A percentile compares a stretch with the other conserved stretches of the same genome.
phyloP scores from a whole-genome alignment of 2,113 vertebrate species.

The Eonycteris spelaea region DNA sequence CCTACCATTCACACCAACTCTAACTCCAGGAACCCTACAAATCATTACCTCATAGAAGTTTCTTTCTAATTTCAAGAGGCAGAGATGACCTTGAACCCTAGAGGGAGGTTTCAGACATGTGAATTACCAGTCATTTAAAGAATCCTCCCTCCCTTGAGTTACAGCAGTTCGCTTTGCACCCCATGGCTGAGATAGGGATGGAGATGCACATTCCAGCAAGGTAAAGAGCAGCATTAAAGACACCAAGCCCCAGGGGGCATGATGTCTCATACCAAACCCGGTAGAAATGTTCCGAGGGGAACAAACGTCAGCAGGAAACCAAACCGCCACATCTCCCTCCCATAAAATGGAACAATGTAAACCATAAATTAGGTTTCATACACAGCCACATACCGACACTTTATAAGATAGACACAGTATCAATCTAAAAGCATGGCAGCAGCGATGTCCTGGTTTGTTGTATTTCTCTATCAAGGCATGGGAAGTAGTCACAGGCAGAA shows the following conservation, averaged over 20 bases:
- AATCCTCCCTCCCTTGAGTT: not conserved
- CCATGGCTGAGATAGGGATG: not conserved
- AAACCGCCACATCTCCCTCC: not conserved
- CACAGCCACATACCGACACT: not conserved
- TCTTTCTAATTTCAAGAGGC: not conserved
- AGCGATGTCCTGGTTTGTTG: not conserved
- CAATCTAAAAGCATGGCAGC: not conserved
- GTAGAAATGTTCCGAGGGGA: not conserved
- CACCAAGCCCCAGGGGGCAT: not conserved
- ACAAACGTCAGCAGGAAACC: not conserved
- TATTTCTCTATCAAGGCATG: not conserved
- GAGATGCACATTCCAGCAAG: not conserved
- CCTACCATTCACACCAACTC: not conserved
- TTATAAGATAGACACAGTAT: not conserved
- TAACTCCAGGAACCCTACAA: not conserved
- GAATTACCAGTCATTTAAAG: not conserved
- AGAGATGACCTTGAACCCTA: not conserved
- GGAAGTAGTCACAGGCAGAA: not conserved
- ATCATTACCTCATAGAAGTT: not conserved
- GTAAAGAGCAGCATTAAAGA: slow-evolving; percentile 30
- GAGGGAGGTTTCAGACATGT: not conserved
- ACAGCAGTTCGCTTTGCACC: not conserved
- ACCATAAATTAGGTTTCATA: not conserved
- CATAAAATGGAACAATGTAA: not conserved
- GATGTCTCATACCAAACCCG: not conserved